Conservation (phyloP, 2,888 invertebrate genomes). For the Dryococelus australis region DNA sequence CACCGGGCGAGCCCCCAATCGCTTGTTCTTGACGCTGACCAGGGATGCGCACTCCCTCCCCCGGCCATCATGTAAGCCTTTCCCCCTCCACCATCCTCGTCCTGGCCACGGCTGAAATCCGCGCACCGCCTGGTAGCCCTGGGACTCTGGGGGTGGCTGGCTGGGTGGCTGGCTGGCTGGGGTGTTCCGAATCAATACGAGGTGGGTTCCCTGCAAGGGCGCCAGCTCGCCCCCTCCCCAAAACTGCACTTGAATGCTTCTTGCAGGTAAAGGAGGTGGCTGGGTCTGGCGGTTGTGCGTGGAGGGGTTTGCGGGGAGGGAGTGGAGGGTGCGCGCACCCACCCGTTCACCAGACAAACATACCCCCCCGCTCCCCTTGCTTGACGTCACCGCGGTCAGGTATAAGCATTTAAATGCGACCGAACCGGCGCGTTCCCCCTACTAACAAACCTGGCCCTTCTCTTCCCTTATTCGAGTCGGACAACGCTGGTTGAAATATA, state of each 20-base stretch:
- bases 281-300: background rate
- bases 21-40: background rate
- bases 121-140: conserved; percentile 10
- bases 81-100: background rate
- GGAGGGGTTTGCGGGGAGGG: background rate
- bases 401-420: background rate
- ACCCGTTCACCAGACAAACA: background rate
- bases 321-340: background rate
- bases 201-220: conserved; percentile 2
- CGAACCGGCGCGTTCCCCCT: background rate
- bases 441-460: background rate
- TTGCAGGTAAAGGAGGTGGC: background rate
- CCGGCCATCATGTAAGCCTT: background rate
- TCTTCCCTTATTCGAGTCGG: background rate
- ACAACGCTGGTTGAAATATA: background rate
- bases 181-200: conserved; percentile 16
- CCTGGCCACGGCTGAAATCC: conserved; percentile 10
- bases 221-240: background rate
- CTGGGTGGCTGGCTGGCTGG: background rate
- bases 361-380: background rate
- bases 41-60: background rate
- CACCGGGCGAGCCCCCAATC: background rate
- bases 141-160: conserved; percentile 16
- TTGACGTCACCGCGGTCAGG: background rate
- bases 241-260: conserved; percentile 9